A percentile compares a stretch with the other conserved stretches of the same genome.
These are phyloP conservation scores for Coreoperca whiteheadi DNA, from an alignment of 2,113 vertebrate species.

Conservation along the genomic window DNA sequence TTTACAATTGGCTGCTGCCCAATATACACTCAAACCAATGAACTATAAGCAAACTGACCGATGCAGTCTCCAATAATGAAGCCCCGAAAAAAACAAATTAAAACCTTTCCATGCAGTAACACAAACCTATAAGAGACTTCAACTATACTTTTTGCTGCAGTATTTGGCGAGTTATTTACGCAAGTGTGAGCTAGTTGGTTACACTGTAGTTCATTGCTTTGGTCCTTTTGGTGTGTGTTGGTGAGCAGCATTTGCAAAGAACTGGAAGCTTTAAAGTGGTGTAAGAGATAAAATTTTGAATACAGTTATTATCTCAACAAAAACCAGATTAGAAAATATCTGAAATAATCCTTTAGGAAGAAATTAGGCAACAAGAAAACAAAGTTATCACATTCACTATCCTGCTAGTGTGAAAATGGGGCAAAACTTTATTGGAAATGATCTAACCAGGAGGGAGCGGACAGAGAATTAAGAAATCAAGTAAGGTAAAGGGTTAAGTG, in stretches of 20 bases:
- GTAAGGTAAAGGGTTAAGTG: slow-evolving; percentile 41
- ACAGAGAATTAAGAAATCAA: slow-evolving; percentile 33
- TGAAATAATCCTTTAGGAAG: background rate
- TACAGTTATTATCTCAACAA: background rate
- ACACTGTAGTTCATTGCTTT: background rate
- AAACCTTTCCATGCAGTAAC: background rate
- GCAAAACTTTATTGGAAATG: background rate
- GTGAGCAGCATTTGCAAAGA: background rate
- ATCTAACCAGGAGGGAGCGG: background rate
- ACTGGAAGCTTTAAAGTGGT: background rate
- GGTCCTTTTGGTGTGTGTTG: background rate
- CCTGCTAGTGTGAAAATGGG: slow-evolving; percentile 3
- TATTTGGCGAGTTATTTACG: background rate
- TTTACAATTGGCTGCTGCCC: background rate
- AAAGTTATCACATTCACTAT: background rate
- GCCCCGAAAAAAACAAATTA: background rate
- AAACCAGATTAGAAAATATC: background rate
- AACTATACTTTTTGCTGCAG: background rate
- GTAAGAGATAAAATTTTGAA: background rate
- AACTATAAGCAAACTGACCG: background rate
- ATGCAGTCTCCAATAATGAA: background rate
- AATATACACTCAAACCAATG: background rate
- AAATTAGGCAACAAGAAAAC: background rate
- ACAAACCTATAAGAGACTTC: background rate
- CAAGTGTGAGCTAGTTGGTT: background rate